phyloP scores from a whole-genome alignment of 2,113 vertebrate species.

The Suncus etruscus region DNA sequence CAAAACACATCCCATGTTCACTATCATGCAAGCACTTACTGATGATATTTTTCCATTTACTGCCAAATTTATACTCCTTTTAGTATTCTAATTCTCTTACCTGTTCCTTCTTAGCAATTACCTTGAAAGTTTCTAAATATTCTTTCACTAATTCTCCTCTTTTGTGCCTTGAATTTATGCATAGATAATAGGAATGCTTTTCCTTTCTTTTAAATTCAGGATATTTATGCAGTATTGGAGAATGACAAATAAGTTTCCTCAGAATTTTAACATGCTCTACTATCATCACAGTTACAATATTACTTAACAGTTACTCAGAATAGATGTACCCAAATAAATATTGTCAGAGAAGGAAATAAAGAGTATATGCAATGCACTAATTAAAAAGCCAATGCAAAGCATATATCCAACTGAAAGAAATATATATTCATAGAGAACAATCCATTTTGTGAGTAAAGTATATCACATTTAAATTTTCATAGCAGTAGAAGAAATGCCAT shows the following conservation, averaged over 20 bases:
- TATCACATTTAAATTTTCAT: not conserved
- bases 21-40: conserved; percentile 41
- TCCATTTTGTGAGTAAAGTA: not conserved
- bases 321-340: not conserved
- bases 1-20: conserved; percentile 38
- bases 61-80: not conserved
- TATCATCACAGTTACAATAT: not conserved
- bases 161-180: not conserved
- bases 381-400: not conserved
- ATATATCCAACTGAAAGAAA: not conserved
- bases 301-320: not conserved
- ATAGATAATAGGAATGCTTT: not conserved
- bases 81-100: not conserved
- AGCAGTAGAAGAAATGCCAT: not conserved
- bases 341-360: not conserved
- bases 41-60: conserved; percentile 22
- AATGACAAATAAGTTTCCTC: not conserved
- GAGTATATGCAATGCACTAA: not conserved
- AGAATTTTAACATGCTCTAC: not conserved
- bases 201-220: conserved; percentile 1
- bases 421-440: not conserved
- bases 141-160: not conserved
- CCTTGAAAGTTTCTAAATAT: not conserved
- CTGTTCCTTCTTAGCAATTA: conserved; percentile 22
- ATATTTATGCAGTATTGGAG: not conserved